Evolutionary conservation across 2,113 vertebrate genomes (phyloP).

Genomic region (Sakesphorus luctuosus): DNA sequence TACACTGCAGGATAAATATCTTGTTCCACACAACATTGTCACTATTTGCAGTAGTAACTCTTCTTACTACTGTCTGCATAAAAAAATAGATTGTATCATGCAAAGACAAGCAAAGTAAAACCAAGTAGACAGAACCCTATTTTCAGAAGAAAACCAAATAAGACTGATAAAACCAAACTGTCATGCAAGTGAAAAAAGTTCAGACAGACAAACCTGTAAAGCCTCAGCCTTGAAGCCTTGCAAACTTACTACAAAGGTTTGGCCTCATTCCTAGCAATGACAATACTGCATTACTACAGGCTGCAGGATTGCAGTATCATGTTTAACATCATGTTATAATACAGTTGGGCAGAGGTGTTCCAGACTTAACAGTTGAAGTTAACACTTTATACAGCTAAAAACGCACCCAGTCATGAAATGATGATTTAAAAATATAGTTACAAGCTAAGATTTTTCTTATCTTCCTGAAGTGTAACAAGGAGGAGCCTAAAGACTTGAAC

Average conservation of each 20-base stretch:
- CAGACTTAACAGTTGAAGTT: neutral
- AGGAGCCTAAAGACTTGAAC: neutral
- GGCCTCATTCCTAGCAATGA: accelerated
- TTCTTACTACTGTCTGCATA: neutral
- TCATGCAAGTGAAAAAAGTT: neutral
- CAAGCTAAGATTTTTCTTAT: neutral
- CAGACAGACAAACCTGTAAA: neutral
- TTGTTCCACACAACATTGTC: neutral
- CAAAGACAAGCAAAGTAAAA: neutral
- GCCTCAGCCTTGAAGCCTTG: neutral
- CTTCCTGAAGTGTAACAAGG: neutral
- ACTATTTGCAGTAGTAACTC: neutral
- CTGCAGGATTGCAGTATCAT: neutral
- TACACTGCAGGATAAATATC: neutral
- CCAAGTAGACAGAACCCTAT: neutral
- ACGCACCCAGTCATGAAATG: neutral
- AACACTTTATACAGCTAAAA: neutral
- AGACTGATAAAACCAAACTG: neutral
- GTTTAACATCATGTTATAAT: neutral
- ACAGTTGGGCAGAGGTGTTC: neutral
- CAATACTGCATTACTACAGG: neutral
- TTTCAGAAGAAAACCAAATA: neutral
- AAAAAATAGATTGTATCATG: neutral
- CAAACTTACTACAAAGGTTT: neutral
- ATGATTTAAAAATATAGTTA: neutral